Conservation (phyloP, 2,113 vertebrate species). For the Sorex fumeus region DNA sequence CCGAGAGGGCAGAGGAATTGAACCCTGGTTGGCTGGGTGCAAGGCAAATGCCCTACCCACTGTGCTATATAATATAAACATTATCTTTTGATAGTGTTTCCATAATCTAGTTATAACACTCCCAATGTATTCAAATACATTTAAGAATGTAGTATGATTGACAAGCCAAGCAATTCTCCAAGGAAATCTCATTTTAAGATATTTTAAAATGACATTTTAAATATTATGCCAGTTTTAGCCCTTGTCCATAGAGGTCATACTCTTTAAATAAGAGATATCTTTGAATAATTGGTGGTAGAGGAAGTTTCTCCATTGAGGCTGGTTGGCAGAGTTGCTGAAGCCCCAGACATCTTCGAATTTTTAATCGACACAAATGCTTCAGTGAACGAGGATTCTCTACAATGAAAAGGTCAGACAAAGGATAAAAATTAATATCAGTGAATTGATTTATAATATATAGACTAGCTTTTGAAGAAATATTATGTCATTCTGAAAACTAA, state of each 20-base stretch:
- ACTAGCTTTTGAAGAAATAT: conserved; percentile 12
- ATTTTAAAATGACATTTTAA: conserved; percentile 28
- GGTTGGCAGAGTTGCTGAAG: conserved; percentile 87
- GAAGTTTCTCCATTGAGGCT: conserved; percentile 86
- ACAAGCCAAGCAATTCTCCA: conserved; percentile 47
- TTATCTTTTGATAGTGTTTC: conserved; percentile 58
- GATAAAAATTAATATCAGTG: not conserved
- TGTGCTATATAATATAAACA: too few species aligned
- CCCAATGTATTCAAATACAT: conserved; percentile 49
- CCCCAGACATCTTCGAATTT: conserved; percentile 91
- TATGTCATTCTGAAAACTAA: not conserved
- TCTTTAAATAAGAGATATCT: conserved; percentile 93
- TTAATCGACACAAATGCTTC: conserved; percentile 91
- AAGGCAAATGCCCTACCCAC: too few species aligned
- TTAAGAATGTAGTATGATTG: conserved; percentile 61
- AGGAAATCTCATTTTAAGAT: conserved; percentile 68
- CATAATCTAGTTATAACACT: conserved; percentile 55
- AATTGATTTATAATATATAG: not conserved
- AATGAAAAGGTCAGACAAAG: conserved; percentile 54
- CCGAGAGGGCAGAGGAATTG: too few species aligned
- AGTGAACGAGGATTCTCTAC: conserved; percentile 92
- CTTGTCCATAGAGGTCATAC: conserved; percentile 91
- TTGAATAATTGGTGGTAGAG: conserved; percentile 90
- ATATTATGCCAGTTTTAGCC: conserved; percentile 79
- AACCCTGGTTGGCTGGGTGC: too few species aligned